Percentiles rank a stretch among this genome's conserved stretches.
Conservation (phyloP, 2,888 invertebrate genomes). For the Habroteleia sp. region DNA sequence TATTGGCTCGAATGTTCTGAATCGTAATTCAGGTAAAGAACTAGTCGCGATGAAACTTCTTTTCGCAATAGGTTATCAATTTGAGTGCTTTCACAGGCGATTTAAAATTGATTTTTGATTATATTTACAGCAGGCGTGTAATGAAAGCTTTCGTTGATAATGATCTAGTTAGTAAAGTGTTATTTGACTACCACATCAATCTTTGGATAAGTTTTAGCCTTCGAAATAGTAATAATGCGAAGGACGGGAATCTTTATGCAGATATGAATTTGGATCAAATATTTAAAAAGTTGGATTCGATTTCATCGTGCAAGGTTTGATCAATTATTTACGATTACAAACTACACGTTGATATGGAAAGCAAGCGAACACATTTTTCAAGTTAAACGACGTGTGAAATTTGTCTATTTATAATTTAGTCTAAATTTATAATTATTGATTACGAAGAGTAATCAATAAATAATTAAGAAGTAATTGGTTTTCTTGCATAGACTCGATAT, state of each 20-base stretch:
- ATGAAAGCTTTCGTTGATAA: constrained; percentile 32
- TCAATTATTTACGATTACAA: constrained; percentile 21
- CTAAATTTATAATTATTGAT: constrained; percentile 22
- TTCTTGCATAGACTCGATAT: no score
- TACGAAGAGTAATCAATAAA: background rate
- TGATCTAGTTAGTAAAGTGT: constrained; percentile 24
- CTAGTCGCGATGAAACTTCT: no score
- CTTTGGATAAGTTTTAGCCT: constrained; percentile 28
- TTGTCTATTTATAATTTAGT: constrained; percentile 15
- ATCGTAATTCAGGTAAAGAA: no score
- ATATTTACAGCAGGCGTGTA: constrained; percentile 16
- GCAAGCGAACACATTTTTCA: background rate
- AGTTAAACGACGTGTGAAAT: background rate
- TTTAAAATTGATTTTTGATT: constrained; percentile 49
- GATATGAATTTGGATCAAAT: constrained; percentile 11
- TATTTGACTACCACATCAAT: constrained; percentile 5
- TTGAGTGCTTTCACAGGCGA: constrained; percentile 28
- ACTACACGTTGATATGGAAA: constrained; percentile 1
- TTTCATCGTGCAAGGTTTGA: constrained; percentile 7
- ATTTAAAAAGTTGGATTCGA: constrained; percentile 25
- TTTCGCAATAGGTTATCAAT: constrained; percentile 26
- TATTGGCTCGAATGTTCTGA: no score
- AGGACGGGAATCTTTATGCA: constrained; percentile 18
- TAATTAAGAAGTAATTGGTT: background rate
- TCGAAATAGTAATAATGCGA: constrained; percentile 32